These are phyloP conservation scores for Trogon surrucura DNA, from an alignment of 2,113 vertebrate species.

Conservation along the genomic window DNA sequence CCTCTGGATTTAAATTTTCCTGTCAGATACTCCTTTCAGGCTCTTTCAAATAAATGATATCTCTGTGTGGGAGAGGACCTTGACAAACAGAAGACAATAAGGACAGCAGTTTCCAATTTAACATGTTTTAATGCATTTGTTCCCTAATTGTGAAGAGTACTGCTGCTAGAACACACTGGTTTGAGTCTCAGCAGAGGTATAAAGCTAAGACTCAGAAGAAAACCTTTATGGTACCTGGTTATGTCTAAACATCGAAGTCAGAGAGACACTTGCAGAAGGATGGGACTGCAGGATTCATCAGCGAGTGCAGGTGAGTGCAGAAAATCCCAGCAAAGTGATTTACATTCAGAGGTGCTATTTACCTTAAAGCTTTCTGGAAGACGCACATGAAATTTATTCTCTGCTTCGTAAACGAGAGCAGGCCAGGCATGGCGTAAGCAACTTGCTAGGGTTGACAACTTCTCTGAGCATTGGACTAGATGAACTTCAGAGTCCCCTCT, in stretches of 20 bases:
- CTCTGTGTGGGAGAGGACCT: neutral
- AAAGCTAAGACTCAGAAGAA: neutral
- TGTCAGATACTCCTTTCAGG: neutral
- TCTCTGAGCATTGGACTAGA: neutral
- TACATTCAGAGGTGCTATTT: neutral
- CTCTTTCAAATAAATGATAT: neutral
- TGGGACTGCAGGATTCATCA: neutral
- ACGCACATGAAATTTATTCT: neutral
- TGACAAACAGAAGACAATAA: neutral
- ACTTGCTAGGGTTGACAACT: neutral
- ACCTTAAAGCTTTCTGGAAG: neutral
- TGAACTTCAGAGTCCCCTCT: no score
- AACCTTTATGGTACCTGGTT: neutral
- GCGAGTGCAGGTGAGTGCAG: neutral
- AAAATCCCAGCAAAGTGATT: neutral
- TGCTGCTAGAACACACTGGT: neutral
- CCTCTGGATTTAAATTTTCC: neutral
- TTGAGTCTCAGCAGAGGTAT: neutral
- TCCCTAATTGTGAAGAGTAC: neutral
- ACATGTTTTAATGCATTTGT: neutral
- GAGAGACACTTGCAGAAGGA: neutral
- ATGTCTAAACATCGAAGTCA: neutral
- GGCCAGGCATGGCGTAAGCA: fast-evolving
- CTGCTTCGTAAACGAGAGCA: neutral
- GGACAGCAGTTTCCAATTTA: neutral